Evolutionary conservation across 2,888 invertebrate genomes (phyloP).

Genomic region (Sesia bembeciformis): DNA sequence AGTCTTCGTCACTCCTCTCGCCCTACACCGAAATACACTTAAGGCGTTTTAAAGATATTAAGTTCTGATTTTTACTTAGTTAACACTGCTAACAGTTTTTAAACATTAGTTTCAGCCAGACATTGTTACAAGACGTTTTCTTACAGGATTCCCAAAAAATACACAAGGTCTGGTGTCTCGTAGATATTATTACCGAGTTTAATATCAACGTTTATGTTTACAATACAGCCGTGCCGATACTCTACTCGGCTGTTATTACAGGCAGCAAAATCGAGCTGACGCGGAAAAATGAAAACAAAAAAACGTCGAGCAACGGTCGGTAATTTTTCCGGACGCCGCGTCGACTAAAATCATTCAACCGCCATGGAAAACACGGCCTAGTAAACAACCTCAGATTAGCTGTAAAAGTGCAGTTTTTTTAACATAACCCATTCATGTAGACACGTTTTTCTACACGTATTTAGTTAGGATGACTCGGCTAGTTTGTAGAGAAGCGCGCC

Average conservation of each 20-base stretch:
- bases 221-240: constrained; percentile 15
- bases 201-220: neutral
- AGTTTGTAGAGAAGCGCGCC: neutral
- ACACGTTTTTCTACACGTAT: neutral
- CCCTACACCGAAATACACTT: too few species aligned
- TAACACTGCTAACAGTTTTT: too few species aligned
- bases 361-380: constrained; percentile 2
- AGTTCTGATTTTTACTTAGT: too few species aligned
- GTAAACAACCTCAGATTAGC: constrained; percentile 2
- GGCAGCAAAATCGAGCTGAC: constrained; percentile 23
- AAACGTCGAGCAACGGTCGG: constrained; percentile 8
- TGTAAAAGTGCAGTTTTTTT: neutral
- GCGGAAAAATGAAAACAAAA: constrained; percentile 10
- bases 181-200: neutral
- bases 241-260: constrained; percentile 22
- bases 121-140: too few species aligned
- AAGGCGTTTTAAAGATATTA: too few species aligned
- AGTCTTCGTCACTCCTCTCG: too few species aligned
- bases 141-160: too few species aligned
- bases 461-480: neutral
- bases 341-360: constrained; percentile 6
- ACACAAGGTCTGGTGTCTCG: neutral
- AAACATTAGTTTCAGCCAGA: too few species aligned
- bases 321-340: constrained; percentile 25
- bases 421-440: neutral